A percentile compares a stretch with the other conserved stretches of the same genome.
Conservation (phyloP, 2,888 invertebrate species). For the Dusona sp. region DNA sequence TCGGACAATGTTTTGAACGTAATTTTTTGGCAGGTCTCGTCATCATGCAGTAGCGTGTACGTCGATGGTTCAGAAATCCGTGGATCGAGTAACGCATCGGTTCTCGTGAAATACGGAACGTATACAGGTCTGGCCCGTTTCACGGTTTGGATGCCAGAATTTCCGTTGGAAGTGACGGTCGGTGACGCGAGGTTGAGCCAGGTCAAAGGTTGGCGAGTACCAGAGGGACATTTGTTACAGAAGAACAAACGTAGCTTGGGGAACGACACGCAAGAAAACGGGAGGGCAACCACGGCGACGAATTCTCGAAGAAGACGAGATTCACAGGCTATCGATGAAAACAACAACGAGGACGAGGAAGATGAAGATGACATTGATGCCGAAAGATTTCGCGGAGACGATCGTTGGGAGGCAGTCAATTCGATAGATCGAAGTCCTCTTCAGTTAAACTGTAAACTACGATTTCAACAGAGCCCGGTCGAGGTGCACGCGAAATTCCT, state of each 20-base stretch:
- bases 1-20: neutral
- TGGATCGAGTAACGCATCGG: constrained; percentile 97
- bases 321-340: constrained; percentile 73
- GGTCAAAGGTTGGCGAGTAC: constrained; percentile 97
- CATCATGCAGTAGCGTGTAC: constrained; percentile 98
- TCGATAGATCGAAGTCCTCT: constrained; percentile 78
- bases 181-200: constrained; percentile 96
- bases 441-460: constrained; percentile 88
- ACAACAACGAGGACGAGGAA: constrained; percentile 74
- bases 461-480: constrained; percentile 96
- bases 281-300: neutral
- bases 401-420: constrained; percentile 82
- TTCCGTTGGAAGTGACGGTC: constrained; percentile 95
- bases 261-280: constrained; percentile 70
- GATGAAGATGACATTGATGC: constrained; percentile 73
- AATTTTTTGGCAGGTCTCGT: constrained; percentile 90
- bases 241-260: constrained; percentile 82
- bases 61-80: constrained; percentile 98
- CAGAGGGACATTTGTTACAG: constrained; percentile 88
- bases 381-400: constrained; percentile 78
- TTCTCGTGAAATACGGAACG: constrained; percentile 96
- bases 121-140: constrained; percentile 95
- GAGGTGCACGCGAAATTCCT: constrained; percentile 97
- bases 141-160: constrained; percentile 98
- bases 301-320: constrained; percentile 80